phyloP scores from a whole-genome alignment of 1,140 invertebrate species.

The Piezodorus guildinii region DNA sequence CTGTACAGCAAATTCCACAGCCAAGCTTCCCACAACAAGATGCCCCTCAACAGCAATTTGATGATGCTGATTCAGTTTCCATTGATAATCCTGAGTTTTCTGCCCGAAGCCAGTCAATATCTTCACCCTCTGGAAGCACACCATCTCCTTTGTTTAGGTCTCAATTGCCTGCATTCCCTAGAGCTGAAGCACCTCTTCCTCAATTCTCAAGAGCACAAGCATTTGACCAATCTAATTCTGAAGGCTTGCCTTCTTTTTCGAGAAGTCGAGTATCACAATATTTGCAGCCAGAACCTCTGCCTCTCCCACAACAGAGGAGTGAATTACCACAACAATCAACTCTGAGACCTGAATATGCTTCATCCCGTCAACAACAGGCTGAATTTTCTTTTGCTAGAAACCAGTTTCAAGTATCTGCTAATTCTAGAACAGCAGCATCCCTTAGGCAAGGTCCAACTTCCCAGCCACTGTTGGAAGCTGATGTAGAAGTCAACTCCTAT shows the following conservation, averaged over 20 bases:
- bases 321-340: not conserved
- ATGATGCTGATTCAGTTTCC: conserved; percentile 23
- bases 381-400: not conserved
- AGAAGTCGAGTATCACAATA: too few species aligned
- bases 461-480: not conserved
- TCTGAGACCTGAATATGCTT: not conserved
- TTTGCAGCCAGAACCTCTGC: not conserved
- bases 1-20: conserved; percentile 15
- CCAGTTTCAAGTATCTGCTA: not conserved
- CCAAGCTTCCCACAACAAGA: conserved; percentile 20
- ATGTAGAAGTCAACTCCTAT: not conserved
- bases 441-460: not conserved
- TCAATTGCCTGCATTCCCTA: too few species aligned
- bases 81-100: conserved; percentile 25
- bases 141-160: too few species aligned
- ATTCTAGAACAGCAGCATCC: not conserved
- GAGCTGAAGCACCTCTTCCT: too few species aligned
- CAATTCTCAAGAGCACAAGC: too few species aligned
- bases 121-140: not conserved
- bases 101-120: not conserved
- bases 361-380: conserved; percentile 7
- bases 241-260: too few species aligned
- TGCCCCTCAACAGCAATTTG: conserved; percentile 18
- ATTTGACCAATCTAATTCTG: too few species aligned
- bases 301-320: not conserved